phyloP scores from a whole-genome alignment of 2,888 invertebrate species.

The Acleris sparsana region DNA sequence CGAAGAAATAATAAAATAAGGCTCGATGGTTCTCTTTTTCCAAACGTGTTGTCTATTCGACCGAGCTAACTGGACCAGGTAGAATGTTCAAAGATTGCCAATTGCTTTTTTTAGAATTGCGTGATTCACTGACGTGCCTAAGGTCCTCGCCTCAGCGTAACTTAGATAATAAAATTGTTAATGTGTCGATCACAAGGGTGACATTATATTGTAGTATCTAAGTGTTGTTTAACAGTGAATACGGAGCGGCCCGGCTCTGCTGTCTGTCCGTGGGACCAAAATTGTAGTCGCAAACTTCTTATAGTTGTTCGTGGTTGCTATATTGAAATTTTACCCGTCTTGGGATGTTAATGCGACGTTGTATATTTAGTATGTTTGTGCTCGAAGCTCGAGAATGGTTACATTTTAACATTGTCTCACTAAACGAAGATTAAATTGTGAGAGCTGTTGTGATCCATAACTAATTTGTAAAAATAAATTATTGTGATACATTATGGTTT shows the following conservation, averaged over 20 bases:
- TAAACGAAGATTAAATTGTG: slow-evolving; percentile 47
- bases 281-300: slow-evolving; percentile 61
- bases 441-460: slow-evolving; percentile 79
- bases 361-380: slow-evolving; percentile 6
- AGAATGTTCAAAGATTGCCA: background rate
- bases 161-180: slow-evolving; percentile 65
- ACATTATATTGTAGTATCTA: slow-evolving; percentile 56
- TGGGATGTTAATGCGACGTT: slow-evolving; percentile 23
- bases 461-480: slow-evolving; percentile 84
- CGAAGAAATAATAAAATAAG: too few species aligned
- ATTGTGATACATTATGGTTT: slow-evolving; percentile 75
- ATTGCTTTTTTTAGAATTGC: background rate
- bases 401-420: slow-evolving; percentile 1
- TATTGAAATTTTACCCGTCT: slow-evolving; percentile 56
- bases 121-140: slow-evolving; percentile 1
- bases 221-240: slow-evolving; percentile 61
- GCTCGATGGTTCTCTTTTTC: too few species aligned
- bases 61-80: too few species aligned
- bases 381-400: background rate
- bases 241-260: slow-evolving; percentile 47
- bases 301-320: slow-evolving; percentile 56
- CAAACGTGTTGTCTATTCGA: too few species aligned
- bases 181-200: slow-evolving; percentile 65
- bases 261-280: slow-evolving; percentile 72
- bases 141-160: slow-evolving; percentile 37